Conservation (phyloP, 2,797 vertebrate species). For the Bryconaethiops microstoma region DNA sequence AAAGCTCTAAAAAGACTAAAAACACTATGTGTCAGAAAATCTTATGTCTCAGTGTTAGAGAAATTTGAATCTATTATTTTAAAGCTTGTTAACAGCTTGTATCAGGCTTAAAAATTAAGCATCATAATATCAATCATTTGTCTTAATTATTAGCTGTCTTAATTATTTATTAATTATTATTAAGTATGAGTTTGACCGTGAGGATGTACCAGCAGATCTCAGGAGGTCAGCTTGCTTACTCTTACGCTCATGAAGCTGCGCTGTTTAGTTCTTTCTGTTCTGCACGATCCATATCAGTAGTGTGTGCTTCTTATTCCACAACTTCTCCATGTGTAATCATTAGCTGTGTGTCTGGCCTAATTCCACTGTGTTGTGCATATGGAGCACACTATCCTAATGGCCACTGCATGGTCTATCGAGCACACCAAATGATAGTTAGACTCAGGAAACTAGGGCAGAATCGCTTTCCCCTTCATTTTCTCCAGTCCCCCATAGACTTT, state of each 20-base stretch:
- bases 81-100: no score
- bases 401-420: not conserved
- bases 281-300: not conserved
- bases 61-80: not conserved
- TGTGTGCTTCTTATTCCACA: slow-evolving; percentile 3
- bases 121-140: no score
- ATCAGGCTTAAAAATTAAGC: no score
- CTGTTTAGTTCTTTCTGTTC: not conserved
- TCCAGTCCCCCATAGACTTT: slow-evolving; percentile 23
- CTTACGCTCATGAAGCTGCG: not conserved
- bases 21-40: no score
- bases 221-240: not conserved
- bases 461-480: slow-evolving; percentile 29
- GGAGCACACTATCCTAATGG: slow-evolving; percentile 24
- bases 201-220: not conserved
- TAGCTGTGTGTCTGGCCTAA: slow-evolving; percentile 23
- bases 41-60: no score
- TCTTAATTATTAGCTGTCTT: not conserved
- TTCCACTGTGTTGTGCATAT: slow-evolving; percentile 14
- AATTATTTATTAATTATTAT: not conserved
- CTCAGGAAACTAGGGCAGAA: slow-evolving; percentile 48
- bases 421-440: slow-evolving; percentile 14
- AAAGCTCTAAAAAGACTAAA: no score
- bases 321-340: not conserved
- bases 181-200: not conserved